phyloP scores from a whole-genome alignment of 2,888 invertebrate species.

The Coecobrya sp. region DNA sequence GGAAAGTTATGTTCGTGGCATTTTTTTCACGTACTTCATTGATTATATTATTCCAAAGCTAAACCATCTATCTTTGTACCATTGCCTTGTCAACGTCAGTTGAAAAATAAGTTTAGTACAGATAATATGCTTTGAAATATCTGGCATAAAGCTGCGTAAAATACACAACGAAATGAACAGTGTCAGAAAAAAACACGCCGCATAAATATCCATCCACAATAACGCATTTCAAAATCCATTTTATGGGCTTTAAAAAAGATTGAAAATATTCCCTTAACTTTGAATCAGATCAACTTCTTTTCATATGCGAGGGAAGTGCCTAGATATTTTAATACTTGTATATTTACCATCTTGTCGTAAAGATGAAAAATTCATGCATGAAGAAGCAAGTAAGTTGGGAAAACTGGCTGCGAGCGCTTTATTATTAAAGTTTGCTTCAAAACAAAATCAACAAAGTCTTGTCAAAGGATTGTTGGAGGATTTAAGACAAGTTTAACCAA shows the following conservation, averaged over 20 bases:
- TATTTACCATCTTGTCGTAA: neutral
- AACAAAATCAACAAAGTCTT: conserved; percentile 51
- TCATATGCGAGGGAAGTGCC: neutral
- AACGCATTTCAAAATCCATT: conserved; percentile 20
- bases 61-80: neutral
- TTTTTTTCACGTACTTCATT: neutral
- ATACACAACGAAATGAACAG: neutral
- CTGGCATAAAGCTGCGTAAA: neutral
- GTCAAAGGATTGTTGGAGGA: conserved; percentile 44
- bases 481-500: neutral
- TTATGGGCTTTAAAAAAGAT: conserved; percentile 11
- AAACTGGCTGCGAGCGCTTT: conserved; percentile 28
- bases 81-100: neutral
- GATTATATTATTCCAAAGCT: neutral
- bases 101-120: neutral
- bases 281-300: conserved; percentile 9
- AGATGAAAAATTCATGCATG: conserved; percentile 44
- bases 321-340: neutral
- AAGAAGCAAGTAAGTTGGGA: conserved; percentile 76
- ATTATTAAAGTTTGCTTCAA: neutral
- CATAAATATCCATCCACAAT: neutral
- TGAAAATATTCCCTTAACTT: neutral
- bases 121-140: neutral
- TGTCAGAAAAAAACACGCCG: neutral
- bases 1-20: neutral